Conservation (phyloP, 2,888 invertebrate genomes). For the Trichogramma dendrolimi region DNA sequence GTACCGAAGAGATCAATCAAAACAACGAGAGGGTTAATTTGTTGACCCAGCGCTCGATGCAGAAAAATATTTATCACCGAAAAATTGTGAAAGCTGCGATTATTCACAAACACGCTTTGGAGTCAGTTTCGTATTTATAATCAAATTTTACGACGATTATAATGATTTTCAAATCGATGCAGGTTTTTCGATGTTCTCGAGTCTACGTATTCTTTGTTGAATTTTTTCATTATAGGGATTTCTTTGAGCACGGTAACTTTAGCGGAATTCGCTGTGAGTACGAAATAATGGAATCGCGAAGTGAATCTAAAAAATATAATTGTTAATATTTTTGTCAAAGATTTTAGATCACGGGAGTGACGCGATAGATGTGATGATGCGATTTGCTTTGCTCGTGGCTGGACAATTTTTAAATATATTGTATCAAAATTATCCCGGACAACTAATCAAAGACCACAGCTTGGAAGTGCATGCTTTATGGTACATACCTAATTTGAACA, state of each 20-base stretch:
- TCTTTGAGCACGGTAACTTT: constrained; percentile 1
- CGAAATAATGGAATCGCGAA: neutral
- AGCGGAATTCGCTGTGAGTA: constrained; percentile 13
- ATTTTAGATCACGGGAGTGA: too few relatives aligned
- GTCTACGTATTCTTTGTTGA: neutral
- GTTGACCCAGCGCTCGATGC: too few relatives aligned
- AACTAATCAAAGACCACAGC: constrained; percentile 15
- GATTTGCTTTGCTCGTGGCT: neutral
- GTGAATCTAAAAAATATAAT: neutral
- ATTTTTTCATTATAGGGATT: constrained; percentile 3
- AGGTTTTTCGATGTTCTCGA: constrained; percentile 14
- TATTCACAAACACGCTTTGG: constrained; percentile 14
- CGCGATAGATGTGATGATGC: neutral
- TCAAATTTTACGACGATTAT: neutral
- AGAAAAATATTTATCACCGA: neutral
- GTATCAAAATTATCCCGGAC: constrained; percentile 14
- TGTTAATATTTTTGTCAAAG: neutral
- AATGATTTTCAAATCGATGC: too few relatives aligned
- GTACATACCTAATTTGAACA: neutral
- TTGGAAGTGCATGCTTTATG: constrained; percentile 3
- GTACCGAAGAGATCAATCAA: too few relatives aligned
- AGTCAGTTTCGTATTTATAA: neutral
- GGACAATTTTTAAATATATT: constrained; percentile 9
- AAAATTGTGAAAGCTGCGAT: neutral
- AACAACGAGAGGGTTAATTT: too few relatives aligned